Percentiles rank a stretch among this genome's conserved stretches.
Conservation (phyloP, 2,113 vertebrate species). For the Rhynchomys soricoides region DNA sequence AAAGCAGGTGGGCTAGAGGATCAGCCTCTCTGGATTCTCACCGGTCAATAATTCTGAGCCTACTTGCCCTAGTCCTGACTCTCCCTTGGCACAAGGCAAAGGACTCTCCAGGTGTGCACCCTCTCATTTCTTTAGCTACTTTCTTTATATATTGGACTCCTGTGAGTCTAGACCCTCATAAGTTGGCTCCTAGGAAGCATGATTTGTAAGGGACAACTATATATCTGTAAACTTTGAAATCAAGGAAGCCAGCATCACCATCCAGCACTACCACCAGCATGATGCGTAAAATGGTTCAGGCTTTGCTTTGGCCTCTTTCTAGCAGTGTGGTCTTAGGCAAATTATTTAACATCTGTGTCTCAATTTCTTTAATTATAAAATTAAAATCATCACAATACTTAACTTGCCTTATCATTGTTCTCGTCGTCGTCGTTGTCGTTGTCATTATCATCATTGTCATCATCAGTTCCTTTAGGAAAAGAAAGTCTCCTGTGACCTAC, state of each 20-base stretch:
- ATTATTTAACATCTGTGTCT: background rate
- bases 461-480: background rate
- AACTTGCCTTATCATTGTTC: background rate
- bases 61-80: background rate
- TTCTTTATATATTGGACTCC: background rate
- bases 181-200: background rate
- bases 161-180: background rate
- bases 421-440: no score
- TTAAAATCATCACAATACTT: background rate
- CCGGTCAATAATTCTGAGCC: background rate
- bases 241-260: background rate
- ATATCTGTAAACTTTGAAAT: background rate
- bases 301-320: background rate
- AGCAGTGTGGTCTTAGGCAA: background rate
- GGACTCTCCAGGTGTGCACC: background rate
- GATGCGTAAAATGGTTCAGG: background rate
- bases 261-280: accelerated
- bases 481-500: background rate
- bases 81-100: background rate
- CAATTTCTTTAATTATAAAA: background rate
- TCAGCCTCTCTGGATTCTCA: background rate
- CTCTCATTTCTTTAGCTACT: background rate
- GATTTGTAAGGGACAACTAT: background rate
- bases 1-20: slow-evolving; percentile 43
- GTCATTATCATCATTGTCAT: background rate